Evolutionary conservation across 2,888 invertebrate species (phyloP), one percentile per base, ranked within the genome.

Genomic region (Rambutsinella grinnellia): DNA sequence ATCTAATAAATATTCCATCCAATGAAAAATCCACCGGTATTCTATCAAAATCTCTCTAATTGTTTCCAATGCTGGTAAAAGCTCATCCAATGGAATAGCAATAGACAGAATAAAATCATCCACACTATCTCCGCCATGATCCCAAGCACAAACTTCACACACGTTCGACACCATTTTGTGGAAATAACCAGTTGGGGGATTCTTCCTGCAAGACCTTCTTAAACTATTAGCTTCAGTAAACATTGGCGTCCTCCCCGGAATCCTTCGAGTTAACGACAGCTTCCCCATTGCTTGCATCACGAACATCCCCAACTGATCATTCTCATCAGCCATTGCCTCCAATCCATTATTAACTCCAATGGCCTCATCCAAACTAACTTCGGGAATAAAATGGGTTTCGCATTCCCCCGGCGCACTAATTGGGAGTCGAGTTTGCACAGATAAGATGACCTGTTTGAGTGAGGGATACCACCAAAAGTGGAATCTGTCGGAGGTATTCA

Each of bases 381-480:
- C 26, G 5, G 56, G 27, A 26, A 56, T 56, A 8, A 56, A 19
- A 26, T 56, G n/a, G 27, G 27, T 17, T 56, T 56, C 15, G 27
- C 56, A 56, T 2, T 56, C 26, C 3, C 56, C 70, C 1, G 17
- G n/a, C 5, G 3, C 6, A 47, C n/a, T 15, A 17, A 62, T 21
- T 5, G 70, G 60, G 15, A 47, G 21, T 15, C 23, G 21, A 10
- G 13, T 19, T 2, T 62, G 56, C 3, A 49, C 24, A 8, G 56
- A 36, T 6, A 70, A 8, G 17, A 70, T 24, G 10, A 70, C 24
- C 27, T 62, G 51, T 24, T 70, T 62, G n/a, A 24, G 17, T 8
- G 70, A 56, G 1, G 70, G 70, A 24, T 47, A 70, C 70, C 70
- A 70, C 44, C 44, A 70, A n/a, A 66, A 57, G 27, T 56, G 47